Evolutionary conservation across 2,797 vertebrate genomes (phyloP).

Genomic region (Ispidina lecontei): DNA sequence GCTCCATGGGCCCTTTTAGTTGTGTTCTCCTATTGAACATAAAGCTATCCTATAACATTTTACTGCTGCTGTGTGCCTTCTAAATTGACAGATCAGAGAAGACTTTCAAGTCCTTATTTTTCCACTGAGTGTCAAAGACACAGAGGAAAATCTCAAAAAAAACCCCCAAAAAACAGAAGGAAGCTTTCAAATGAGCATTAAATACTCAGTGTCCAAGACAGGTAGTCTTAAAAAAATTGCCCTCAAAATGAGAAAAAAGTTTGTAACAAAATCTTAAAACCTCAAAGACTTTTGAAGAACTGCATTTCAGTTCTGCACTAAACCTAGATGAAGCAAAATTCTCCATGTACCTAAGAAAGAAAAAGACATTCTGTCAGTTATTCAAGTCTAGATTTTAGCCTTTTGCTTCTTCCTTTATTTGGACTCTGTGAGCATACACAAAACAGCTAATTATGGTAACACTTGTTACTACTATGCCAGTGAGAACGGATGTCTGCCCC

Average conservation of each 20-base stretch:
- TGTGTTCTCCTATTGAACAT: background rate
- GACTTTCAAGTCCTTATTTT: background rate
- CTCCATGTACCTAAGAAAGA: background rate
- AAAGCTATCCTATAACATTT: background rate
- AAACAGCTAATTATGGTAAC: background rate
- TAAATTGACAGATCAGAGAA: background rate
- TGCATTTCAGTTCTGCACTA: background rate
- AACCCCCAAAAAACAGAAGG: background rate
- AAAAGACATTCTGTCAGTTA: background rate
- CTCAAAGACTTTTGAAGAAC: background rate
- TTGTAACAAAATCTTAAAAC: background rate
- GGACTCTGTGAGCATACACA: background rate
- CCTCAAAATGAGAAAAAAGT: background rate
- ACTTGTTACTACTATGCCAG: background rate
- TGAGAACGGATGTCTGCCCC: background rate
- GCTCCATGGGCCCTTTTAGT: background rate
- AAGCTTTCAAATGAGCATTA: background rate
- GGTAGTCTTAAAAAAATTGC: background rate
- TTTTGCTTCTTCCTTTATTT: background rate
- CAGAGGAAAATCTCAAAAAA: background rate
- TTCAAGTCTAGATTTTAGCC: background rate
- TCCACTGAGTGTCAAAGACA: background rate
- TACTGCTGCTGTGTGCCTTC: background rate
- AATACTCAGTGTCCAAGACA: background rate
- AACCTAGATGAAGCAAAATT: background rate